These are phyloP conservation scores for Lacanobia wlatinum DNA, from an alignment of 2,888 invertebrate species.

Conservation along the genomic window DNA sequence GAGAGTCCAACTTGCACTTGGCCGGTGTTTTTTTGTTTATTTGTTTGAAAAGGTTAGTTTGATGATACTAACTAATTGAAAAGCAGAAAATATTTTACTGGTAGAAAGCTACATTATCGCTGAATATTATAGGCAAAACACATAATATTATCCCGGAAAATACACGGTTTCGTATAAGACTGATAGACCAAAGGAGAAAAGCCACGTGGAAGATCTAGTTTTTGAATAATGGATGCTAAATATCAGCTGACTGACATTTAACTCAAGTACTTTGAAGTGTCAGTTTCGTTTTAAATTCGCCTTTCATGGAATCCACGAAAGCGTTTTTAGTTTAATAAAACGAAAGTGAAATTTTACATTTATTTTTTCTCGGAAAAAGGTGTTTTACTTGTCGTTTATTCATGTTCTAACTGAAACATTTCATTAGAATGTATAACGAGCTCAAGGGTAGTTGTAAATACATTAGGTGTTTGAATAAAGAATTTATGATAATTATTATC, in stretches of 20 bases:
- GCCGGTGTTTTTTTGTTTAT: no score
- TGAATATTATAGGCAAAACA: no score
- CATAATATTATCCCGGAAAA: no score
- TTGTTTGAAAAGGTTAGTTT: no score
- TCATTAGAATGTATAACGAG: neutral
- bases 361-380: neutral
- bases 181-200: neutral
- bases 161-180: neutral
- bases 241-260: neutral
- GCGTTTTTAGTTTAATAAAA: neutral
- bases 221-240: neutral
- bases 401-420: neutral
- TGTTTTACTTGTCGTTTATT: neutral
- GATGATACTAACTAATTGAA: no score
- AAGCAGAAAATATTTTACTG: no score
- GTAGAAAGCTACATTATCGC: no score
- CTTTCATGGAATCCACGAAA: neutral
- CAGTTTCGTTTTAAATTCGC: neutral
- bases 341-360: neutral
- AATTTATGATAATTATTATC: no score
- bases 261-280: constrained; percentile 4
- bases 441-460: no score
- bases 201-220: neutral
- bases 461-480: no score
- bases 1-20: no score